These are phyloP conservation scores for Sigmodon hispidus DNA, from an alignment of 2,113 vertebrate genomes.

Conservation along the genomic window DNA sequence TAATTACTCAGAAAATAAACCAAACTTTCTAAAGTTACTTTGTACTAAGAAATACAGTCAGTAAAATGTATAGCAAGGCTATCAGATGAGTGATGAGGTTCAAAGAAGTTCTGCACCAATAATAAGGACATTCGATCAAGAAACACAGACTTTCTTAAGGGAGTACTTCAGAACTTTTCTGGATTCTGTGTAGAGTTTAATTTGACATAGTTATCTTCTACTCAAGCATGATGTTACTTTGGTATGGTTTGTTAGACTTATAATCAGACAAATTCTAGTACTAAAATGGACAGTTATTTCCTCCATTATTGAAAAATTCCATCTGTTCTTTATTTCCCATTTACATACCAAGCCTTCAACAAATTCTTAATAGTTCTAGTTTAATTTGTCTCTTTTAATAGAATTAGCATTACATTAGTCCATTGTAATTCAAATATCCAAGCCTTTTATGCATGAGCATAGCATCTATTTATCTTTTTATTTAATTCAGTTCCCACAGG, in stretches of 20 bases:
- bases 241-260: constrained; percentile 75
- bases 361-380: constrained; percentile 32
- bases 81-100: constrained; percentile 37
- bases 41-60: background rate
- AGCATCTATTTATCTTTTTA: background rate
- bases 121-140: constrained; percentile 69
- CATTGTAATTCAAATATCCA: background rate
- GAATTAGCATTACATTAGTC: background rate
- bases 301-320: constrained; percentile 61
- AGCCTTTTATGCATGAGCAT: background rate
- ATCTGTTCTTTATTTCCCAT: constrained; percentile 65
- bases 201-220: constrained; percentile 77
- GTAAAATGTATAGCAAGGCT: background rate
- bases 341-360: constrained; percentile 27
- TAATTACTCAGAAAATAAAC: constrained; percentile 21
- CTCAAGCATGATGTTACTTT: constrained; percentile 74
- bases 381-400: constrained; percentile 56
- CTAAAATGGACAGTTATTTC: constrained; percentile 63
- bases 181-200: constrained; percentile 64
- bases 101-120: constrained; percentile 9
- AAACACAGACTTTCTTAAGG: constrained; percentile 46
- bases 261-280: constrained; percentile 79
- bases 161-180: constrained; percentile 52
- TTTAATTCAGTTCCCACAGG: background rate
- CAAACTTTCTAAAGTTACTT: constrained; percentile 51